Evolutionary conservation across 2,797 vertebrate species (phyloP), one percentile per base, ranked within the genome.

Genomic region (Hyperoplus immaculatus): DNA sequence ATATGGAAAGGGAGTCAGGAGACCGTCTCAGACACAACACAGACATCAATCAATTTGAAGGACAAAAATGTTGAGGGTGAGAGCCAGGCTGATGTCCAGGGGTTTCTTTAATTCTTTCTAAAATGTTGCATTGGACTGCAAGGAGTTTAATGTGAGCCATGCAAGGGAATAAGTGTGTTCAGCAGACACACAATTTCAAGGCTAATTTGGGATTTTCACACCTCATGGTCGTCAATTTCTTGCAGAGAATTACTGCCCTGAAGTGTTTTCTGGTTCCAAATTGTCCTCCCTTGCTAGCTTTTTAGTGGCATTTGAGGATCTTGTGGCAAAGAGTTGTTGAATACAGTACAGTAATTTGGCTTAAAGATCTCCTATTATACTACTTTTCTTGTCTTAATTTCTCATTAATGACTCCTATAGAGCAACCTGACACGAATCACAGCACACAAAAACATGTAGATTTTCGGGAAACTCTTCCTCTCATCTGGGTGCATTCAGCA

Each of bases 1-100:
- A 89, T 87, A 89, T 80, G 85, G 82, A 80, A 80, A 83, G 85
- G 65, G 80, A 85, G 75, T 87, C 74, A 82, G 63, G 21, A 36
- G 70, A 77, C 55, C 66, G 72, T 84, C 75, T 66, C 49, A 78
- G 75, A 86, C 77, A 84, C 82, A 89, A 89, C 87, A 86, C 75
- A 87, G 83, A 89, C 83, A 91, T 89, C 80, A 76, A 84, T 90
- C 82, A 83, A 43, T 18, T 15, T 54, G 53, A 79, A 71, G 71
- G 54, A 69, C 63, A 47, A 76, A 81, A 74, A 57, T 18, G 65
- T 61, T 56, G 42, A 79, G 57, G 46, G 59, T 59, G 57, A 65
- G 66, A 67, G 69, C 66, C 77, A 69, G 38, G 15, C 72, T 63
- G 16, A 39, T 58, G 47, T 72, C 14, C 57, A 49, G 49, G 49